These are phyloP conservation scores for Lacanobia oleracea DNA, from an alignment of 2,888 invertebrate genomes.

Conservation along the genomic window DNA sequence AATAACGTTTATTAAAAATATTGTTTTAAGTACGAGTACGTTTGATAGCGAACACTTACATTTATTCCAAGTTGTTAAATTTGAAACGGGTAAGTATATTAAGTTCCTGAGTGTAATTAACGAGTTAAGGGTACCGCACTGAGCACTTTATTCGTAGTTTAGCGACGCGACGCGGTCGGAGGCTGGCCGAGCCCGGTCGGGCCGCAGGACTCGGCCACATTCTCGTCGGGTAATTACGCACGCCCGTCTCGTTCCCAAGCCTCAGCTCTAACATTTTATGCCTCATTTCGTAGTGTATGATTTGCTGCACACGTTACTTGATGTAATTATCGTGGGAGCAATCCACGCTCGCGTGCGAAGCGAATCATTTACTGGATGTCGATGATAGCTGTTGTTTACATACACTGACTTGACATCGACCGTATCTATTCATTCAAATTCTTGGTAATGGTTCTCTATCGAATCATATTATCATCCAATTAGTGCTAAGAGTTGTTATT, in stretches of 20 bases:
- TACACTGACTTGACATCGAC: slow-evolving; percentile 52
- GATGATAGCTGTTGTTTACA: slow-evolving; percentile 74
- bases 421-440: slow-evolving; percentile 23
- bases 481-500: slow-evolving; percentile 1
- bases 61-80: slow-evolving; percentile 69
- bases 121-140: slow-evolving; percentile 82
- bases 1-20: slow-evolving; percentile 76
- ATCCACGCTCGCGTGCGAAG: slow-evolving; percentile 78
- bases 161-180: slow-evolving; percentile 75
- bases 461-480: slow-evolving; percentile 27
- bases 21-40: slow-evolving; percentile 66
- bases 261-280: slow-evolving; percentile 86
- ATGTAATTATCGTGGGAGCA: slow-evolving; percentile 87
- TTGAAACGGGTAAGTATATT: slow-evolving; percentile 78
- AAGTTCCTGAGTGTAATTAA: slow-evolving; percentile 85
- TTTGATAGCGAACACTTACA: slow-evolving; percentile 61
- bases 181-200: slow-evolving; percentile 79
- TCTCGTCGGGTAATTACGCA: slow-evolving; percentile 89
- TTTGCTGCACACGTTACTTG: slow-evolving; percentile 86
- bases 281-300: slow-evolving; percentile 88
- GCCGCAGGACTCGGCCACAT: slow-evolving; percentile 87
- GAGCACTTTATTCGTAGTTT: slow-evolving; percentile 87
- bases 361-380: slow-evolving; percentile 74
- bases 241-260: slow-evolving; percentile 87
- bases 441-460: slow-evolving; percentile 11